Percentiles rank a stretch among this genome's conserved stretches.
phyloP scores from a whole-genome alignment of 2,888 invertebrate genomes.

The Tenodera sinensis region DNA sequence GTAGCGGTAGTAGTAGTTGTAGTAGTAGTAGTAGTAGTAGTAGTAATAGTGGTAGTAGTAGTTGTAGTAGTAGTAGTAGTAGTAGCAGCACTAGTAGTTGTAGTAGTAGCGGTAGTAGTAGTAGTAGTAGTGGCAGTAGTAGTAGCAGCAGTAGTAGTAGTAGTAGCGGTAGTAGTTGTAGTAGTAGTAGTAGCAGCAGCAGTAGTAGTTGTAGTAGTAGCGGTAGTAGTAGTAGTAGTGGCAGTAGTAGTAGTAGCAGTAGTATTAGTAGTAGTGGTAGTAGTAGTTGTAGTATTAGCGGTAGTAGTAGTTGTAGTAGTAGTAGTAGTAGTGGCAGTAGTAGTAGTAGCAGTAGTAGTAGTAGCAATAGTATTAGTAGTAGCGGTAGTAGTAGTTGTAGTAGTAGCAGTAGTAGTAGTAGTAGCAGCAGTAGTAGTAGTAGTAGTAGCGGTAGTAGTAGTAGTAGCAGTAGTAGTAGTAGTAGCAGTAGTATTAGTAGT shows the following conservation, averaged over 20 bases:
- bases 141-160: neutral
- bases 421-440: too few relatives aligned
- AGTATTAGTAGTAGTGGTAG: neutral
- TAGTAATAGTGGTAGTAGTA: neutral
- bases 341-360: neutral
- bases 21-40: too few relatives aligned
- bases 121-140: neutral
- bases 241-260: too few relatives aligned
- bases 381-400: neutral
- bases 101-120: neutral
- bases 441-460: too few relatives aligned
- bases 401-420: too few relatives aligned
- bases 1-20: too few relatives aligned
- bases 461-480: too few relatives aligned
- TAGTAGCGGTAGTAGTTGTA: neutral
- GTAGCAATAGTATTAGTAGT: neutral
- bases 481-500: neutral
- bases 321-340: neutral
- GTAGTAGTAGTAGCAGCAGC: too few relatives aligned
- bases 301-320: neutral
- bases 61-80: neutral
- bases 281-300: neutral
- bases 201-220: too few relatives aligned
- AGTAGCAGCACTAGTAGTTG: neutral
- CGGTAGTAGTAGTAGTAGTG: too few relatives aligned